phyloP scores from a whole-genome alignment of 2,113 vertebrate species.

The Trichomycterus rosablanca region DNA sequence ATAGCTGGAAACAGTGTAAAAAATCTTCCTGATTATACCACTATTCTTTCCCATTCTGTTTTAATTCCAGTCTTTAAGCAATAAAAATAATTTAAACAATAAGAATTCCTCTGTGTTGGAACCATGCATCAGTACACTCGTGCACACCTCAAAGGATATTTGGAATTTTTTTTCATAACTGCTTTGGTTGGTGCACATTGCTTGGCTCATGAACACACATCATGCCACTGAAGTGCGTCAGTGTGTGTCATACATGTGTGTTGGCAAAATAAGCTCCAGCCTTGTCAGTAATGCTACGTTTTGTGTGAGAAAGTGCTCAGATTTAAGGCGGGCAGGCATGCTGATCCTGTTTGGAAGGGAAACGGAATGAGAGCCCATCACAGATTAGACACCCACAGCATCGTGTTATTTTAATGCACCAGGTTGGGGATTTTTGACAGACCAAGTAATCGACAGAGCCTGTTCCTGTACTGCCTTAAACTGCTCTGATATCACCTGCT shows the following conservation, averaged over 20 bases:
- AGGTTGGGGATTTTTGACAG: conserved; percentile 71
- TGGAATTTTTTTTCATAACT: conserved; percentile 21
- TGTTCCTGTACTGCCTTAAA: conserved; percentile 44
- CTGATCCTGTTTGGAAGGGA: conserved; percentile 68
- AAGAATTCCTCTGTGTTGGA: neutral
- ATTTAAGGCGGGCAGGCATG: conserved; percentile 62
- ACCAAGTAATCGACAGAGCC: conserved; percentile 52
- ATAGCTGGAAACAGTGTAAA: neutral
- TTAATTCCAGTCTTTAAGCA: neutral
- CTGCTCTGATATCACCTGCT: neutral
- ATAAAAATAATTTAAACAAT: neutral
- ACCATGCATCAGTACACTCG: neutral
- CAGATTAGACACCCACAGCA: conserved; percentile 74
- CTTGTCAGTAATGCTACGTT: conserved; percentile 60
- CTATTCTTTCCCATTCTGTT: neutral
- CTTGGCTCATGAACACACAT: conserved; percentile 23
- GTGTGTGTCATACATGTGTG: conserved; percentile 28
- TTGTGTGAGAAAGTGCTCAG: conserved; percentile 61
- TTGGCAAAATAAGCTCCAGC: conserved; percentile 40
- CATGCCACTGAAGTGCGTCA: conserved; percentile 24
- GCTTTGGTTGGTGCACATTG: conserved; percentile 16
- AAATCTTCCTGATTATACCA: neutral
- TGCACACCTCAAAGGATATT: conserved; percentile 11
- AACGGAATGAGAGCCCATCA: conserved; percentile 66
- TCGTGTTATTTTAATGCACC: conserved; percentile 70